Evolutionary conservation across 2,797 vertebrate species (phyloP).

Genomic region (Pipistrellus pipistrellus): DNA sequence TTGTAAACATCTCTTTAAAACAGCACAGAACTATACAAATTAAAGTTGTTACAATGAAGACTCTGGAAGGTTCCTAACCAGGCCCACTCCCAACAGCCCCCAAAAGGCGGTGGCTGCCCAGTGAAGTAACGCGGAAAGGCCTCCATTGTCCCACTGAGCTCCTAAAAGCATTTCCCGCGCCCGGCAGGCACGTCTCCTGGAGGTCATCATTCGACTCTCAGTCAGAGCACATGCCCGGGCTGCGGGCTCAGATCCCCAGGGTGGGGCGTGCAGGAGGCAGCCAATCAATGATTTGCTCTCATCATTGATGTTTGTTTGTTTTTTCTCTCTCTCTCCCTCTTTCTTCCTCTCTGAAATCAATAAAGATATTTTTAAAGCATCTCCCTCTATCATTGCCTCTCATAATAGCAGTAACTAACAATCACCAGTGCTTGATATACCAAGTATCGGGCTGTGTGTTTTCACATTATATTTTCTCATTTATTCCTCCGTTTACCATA

Average conservation of each 20-base stretch:
- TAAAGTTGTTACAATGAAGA: slow-evolving; percentile 5
- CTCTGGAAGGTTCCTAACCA: not conserved
- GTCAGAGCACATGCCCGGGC: no score
- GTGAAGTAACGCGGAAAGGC: not conserved
- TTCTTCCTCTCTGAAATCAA: no score
- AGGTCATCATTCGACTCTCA: no score
- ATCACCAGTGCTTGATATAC: not conserved
- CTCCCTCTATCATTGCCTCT: not conserved
- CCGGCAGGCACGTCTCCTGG: not conserved
- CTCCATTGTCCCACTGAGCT: not conserved
- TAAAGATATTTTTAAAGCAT: not conserved
- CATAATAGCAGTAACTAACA: slow-evolving; percentile 20
- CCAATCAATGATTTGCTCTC: no score
- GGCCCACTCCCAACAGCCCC: not conserved
- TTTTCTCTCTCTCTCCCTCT: no score
- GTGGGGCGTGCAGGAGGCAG: no score
- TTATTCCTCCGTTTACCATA: slow-evolving; percentile 42
- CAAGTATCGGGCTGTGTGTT: not conserved
- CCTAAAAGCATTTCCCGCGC: not conserved
- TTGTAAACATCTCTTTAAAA: slow-evolving; percentile 35
- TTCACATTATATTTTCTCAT: slow-evolving; percentile 24
- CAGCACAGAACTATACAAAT: not conserved
- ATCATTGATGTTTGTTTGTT: no score
- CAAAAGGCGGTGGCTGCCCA: not conserved
- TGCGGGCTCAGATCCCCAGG: no score